Base-by-base conservation (phyloP, 1,140 invertebrate genomes). In the Anthonomus grandis region DNA sequence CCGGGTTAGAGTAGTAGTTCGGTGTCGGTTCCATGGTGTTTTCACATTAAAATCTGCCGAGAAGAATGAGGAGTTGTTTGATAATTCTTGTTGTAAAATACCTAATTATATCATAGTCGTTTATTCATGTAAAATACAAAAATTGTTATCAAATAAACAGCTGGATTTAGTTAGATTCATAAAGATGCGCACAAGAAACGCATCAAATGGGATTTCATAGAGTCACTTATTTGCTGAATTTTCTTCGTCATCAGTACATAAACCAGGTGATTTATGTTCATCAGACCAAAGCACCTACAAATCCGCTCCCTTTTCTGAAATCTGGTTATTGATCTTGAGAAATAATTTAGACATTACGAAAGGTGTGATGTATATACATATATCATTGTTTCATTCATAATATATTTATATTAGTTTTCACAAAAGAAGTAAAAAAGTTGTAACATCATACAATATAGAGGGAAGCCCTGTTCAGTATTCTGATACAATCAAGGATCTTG, bases 1-100 rank as follows among this genome's bases (percentile, higher is more conserved):
- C 86, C 12, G 86, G 86, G 64, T 89, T 89, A 1, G 84, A 83
- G 66, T 89, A 88, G 62, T 84, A 72, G 56, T 70, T 66, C 24
- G 49, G 55, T 48, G 64, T 57, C 3, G 19, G 59, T 24, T 62
- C 66, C 63, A 65, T 68, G 19, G 23, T 60, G 53, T 13, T 2
- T 24, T 13, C 46, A 17, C n/a, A 31, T 13, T n/a, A 4, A n/a
- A 48, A 34, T 5, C 3, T 13, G 38, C 6, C 17, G 38, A 42
- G n/a, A 24, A 18, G 15, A 19, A 18, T 24, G 10, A 22, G 2
- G 0, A 0, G 19, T 37, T 12, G 5, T n/a, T 21, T 15, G 4
- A n/a, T 3, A 10, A 49, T 15, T 41, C n/a, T 42, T 24, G 9
- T 41, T 47, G 10, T 17, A n/a, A 17, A n/a, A n/a, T n/a, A n/a